These are phyloP conservation scores for Crematogaster levior DNA, from an alignment of 2,888 invertebrate species.

Conservation along the genomic window DNA sequence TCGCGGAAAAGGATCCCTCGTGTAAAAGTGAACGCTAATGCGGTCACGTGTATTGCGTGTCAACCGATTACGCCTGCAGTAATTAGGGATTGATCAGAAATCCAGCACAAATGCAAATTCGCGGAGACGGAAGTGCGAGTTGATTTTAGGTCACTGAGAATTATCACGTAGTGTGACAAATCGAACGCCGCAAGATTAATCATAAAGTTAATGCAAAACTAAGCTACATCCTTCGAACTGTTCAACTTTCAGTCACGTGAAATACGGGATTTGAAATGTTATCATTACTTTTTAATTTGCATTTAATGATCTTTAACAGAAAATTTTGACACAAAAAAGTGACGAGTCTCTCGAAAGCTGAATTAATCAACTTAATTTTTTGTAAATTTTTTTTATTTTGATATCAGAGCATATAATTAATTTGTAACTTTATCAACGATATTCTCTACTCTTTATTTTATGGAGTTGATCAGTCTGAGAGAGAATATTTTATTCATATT, in stretches of 20 bases:
- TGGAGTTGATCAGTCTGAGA: neutral
- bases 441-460: neutral
- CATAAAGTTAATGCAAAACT: conserved; percentile 17
- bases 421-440: neutral
- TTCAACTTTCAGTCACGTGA: neutral
- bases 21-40: conserved; percentile 23
- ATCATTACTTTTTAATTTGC: neutral
- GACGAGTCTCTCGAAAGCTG: neutral
- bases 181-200: conserved; percentile 10
- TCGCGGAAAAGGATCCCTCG: conserved; percentile 3
- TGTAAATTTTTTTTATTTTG: neutral
- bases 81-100: conserved; percentile 61
- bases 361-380: neutral
- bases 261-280: neutral
- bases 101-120: conserved; percentile 60
- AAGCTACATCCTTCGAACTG: neutral
- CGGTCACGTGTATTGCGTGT: neutral
- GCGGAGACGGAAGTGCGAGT: conserved; percentile 38
- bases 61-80: conserved; percentile 59
- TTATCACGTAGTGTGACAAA: neutral
- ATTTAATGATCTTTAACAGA: neutral
- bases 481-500: too few species aligned
- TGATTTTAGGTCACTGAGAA: conserved; percentile 31
- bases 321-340: neutral
- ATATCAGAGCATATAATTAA: neutral